Conservation (phyloP, 2,797 vertebrate species). For the Martes flavigula region DNA sequence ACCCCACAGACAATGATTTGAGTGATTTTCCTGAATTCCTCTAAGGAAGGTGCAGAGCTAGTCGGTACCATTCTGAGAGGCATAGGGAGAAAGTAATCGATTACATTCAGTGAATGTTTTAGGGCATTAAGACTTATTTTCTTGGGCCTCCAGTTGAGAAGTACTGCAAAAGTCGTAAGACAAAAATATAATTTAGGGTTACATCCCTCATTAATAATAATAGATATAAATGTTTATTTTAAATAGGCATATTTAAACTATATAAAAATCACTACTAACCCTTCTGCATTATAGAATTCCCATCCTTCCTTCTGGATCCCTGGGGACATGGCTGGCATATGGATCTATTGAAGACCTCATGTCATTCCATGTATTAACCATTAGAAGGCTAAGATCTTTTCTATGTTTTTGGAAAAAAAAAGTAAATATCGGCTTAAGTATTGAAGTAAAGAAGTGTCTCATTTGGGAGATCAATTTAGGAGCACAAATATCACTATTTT, state of each 20-base stretch:
- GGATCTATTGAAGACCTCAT: background rate
- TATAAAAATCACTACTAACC: background rate
- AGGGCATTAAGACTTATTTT: conserved; percentile 29
- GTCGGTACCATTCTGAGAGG: background rate
- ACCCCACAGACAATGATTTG: background rate
- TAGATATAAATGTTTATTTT: background rate
- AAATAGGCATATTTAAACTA: background rate
- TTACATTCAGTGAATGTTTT: conserved; percentile 3
- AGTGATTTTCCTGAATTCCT: conserved; percentile 31
- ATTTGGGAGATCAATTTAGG: background rate
- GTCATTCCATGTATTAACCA: background rate
- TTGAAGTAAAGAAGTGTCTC: background rate
- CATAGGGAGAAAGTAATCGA: background rate
- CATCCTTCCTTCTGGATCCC: background rate
- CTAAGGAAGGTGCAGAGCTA: background rate
- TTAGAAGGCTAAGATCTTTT: background rate
- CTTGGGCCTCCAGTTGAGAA: background rate
- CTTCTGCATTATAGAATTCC: background rate
- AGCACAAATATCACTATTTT: background rate
- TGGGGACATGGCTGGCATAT: background rate
- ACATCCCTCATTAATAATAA: background rate
- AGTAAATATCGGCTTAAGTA: background rate
- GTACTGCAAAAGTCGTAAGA: background rate
- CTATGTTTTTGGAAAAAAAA: conserved; percentile 5
- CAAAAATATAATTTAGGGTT: background rate